Percentiles rank a stretch among this genome's conserved stretches.
These are phyloP conservation scores for Casuarius casuarius DNA, from an alignment of 2,113 vertebrate genomes.

Conservation along the genomic window DNA sequence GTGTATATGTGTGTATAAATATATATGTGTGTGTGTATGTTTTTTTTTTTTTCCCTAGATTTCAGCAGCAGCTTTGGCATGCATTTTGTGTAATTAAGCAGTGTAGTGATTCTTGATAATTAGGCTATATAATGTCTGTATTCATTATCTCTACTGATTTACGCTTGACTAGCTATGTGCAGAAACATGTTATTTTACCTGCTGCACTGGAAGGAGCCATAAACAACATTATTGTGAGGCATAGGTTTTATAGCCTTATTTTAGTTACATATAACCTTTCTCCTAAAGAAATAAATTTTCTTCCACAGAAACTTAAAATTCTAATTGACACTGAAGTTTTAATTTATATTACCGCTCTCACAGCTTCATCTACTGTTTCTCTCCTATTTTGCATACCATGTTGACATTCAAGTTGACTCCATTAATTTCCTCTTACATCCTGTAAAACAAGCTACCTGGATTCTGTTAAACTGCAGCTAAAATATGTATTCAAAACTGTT, in stretches of 20 bases:
- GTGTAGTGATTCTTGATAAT: background rate
- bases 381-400: background rate
- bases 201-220: background rate
- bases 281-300: background rate
- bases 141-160: background rate
- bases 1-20: fast-evolving
- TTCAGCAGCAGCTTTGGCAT: background rate
- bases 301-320: background rate
- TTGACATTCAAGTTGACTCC: background rate
- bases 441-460: background rate
- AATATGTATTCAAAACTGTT: background rate
- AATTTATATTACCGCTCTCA: background rate
- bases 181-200: background rate
- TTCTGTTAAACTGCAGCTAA: background rate
- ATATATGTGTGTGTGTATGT: no score
- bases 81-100: background rate
- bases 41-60: background rate
- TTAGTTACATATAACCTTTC: background rate
- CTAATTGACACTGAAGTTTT: background rate
- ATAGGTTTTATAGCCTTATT: background rate
- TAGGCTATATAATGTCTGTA: background rate
- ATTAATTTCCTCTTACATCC: background rate
- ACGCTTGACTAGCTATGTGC: background rate
- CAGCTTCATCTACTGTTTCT: background rate
- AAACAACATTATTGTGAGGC: background rate